These are phyloP conservation scores for Oceanites oceanicus DNA, from an alignment of 2,113 vertebrate species.

Conservation along the genomic window DNA sequence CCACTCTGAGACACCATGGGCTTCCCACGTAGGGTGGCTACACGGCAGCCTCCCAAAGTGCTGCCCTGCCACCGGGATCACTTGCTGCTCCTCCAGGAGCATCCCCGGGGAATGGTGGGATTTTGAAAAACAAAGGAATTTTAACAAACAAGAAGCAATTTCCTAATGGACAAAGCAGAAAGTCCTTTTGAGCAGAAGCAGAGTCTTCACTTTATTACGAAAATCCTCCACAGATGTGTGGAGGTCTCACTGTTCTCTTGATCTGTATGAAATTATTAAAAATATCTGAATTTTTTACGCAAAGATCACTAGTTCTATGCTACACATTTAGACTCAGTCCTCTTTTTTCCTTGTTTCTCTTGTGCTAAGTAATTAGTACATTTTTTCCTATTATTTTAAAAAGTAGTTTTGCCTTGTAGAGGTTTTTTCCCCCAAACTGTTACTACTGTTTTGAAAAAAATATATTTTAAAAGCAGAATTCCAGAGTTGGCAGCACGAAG, in stretches of 20 bases:
- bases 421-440: rapidly evolving
- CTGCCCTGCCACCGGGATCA: background rate
- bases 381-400: background rate
- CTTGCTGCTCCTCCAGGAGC: background rate
- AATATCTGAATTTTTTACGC: background rate
- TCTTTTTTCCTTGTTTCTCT: background rate
- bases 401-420: background rate
- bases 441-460: background rate
- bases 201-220: background rate
- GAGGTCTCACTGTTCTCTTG: background rate
- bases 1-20: rapidly evolving
- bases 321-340: background rate
- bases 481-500: background rate
- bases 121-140: background rate
- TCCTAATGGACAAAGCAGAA: background rate
- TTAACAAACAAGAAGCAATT: background rate
- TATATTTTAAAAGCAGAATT: background rate
- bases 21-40: background rate
- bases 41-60: background rate
- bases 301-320: background rate
- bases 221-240: background rate
- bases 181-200: background rate
- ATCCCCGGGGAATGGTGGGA: background rate
- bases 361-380: background rate
- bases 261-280: background rate